Evolutionary conservation across 2,888 invertebrate species (phyloP), one percentile per base, ranked within the genome.

Genomic region (Heliconius ethilla): DNA sequence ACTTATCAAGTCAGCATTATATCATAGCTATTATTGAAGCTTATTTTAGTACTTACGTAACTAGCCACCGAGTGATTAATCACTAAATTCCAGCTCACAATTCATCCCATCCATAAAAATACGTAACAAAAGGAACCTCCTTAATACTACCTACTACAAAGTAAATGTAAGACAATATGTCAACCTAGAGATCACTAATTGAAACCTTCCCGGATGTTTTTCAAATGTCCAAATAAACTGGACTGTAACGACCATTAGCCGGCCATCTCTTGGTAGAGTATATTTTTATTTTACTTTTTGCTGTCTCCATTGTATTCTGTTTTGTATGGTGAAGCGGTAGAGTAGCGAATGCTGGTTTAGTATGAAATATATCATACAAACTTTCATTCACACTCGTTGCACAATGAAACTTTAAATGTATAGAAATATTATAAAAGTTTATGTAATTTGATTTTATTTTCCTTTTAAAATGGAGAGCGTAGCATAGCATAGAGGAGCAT

Each of bases 211-310:
- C 77, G 86, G 84, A 89, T 89, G 89, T 90, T 89, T 88, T 89
- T 89, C 83, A 84, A 85, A 84, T 86, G 84, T 86, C 84, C 86
- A 87, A 85, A 87, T 89, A 88, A 88, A 88, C 89, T 88, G 83
- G 84, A 86, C 84, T 86, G 88, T 87, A 86, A 84, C 85, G 84
- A 84, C 88, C 90, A 90, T 90, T 90, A 90, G 87, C 84, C 82
- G 85, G 85, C 86, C 87, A 84, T 86, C 80, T 65, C 77, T 66
- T 75, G 81, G 79, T 78, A 73, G 81, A 82, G 83, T 83, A 83
- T 83, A 84, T 86, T 87, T 87, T 86, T 85, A 83, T 83, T 86
- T 87, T 85, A 83, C 81, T 84, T 83, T 83, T 82, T 83, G 79
- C 84, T 79, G 79, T 76, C 80, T 80, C 80, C 83, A 80, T 81